Evolutionary conservation across 92 coral and sea anemone species (phyloP).

Genomic region (Heteractis magnifica): DNA sequence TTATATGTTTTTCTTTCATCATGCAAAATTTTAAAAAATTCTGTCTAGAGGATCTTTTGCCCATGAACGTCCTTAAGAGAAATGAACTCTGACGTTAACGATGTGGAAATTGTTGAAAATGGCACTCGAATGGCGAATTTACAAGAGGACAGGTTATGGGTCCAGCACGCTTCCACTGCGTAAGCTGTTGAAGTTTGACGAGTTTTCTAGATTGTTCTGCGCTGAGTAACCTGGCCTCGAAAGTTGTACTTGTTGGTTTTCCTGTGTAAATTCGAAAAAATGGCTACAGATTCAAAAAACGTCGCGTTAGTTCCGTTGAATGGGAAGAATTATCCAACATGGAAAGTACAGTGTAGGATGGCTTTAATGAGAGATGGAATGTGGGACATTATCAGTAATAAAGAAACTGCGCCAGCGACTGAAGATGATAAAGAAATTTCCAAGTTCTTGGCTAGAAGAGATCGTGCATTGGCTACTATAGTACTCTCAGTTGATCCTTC

Average conservation of each 20-base stretch:
- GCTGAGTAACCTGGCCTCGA: conserved; percentile 2
- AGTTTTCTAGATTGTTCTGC: too few species aligned
- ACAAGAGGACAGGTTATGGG: conserved; percentile 3
- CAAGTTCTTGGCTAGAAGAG: conserved; percentile 39
- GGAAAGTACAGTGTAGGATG: conserved; percentile 63
- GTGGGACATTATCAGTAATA: conserved; percentile 49
- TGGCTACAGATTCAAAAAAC: conserved; percentile 12
- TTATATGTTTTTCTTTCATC: too few species aligned
- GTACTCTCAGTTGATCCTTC: conserved; percentile 57
- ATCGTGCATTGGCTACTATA: conserved; percentile 48
- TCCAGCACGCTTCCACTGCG: conserved; percentile 8
- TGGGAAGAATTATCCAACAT: conserved; percentile 51
- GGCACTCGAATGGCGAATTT: neutral
- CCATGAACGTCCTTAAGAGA: too few species aligned
- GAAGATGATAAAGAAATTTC: conserved; percentile 30
- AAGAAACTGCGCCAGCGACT: conserved; percentile 55
- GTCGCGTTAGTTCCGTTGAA: conserved; percentile 43
- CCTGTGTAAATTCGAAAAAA: conserved; percentile 3
- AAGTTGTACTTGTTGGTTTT: neutral
- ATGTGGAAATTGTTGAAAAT: conserved; percentile 52
- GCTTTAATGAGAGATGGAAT: conserved; percentile 52
- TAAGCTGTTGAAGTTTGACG: too few species aligned
- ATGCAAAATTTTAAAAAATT: too few species aligned
- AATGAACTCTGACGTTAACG: too few species aligned
- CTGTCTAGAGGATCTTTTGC: too few species aligned